Conservation (phyloP, 2,113 vertebrate species). For the Gracilinanus agilis region DNA sequence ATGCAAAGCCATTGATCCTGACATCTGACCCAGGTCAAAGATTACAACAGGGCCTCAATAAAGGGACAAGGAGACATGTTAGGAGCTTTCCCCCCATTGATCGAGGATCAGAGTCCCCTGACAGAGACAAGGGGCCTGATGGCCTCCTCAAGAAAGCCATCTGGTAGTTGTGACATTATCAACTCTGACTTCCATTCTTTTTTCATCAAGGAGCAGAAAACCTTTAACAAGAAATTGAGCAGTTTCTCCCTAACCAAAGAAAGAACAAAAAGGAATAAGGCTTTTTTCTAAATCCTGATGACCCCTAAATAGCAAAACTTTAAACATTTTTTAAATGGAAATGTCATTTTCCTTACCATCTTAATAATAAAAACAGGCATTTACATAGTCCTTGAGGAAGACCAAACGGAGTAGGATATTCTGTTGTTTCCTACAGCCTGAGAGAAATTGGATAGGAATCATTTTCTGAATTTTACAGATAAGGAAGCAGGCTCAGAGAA, state of each 20-base stretch:
- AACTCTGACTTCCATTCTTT: background rate
- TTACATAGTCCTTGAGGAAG: background rate
- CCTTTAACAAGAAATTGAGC: background rate
- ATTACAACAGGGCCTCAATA: conserved; percentile 44
- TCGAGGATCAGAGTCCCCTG: conserved; percentile 39
- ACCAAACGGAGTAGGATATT: background rate
- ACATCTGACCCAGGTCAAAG: conserved; percentile 67
- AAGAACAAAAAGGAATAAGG: background rate
- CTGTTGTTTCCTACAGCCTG: background rate
- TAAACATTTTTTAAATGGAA: background rate
- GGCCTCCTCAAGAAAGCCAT: conserved; percentile 45
- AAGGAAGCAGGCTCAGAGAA: background rate
- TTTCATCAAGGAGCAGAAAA: conserved; percentile 16
- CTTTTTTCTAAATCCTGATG: background rate
- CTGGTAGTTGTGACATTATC: conserved; percentile 60
- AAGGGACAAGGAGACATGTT: conserved; percentile 51
- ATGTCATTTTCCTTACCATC: background rate
- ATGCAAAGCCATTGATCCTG: conserved; percentile 46
- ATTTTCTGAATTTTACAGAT: background rate
- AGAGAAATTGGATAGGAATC: background rate
- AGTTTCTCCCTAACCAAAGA: background rate
- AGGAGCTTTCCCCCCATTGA: conserved; percentile 58
- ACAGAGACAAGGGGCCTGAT: conserved; percentile 32
- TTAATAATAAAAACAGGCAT: background rate
- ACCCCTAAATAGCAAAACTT: background rate